Evolutionary conservation across 1,140 invertebrate genomes (phyloP), one percentile per base, ranked within the genome.

Genomic region (Drosophila pectinifera): DNA sequence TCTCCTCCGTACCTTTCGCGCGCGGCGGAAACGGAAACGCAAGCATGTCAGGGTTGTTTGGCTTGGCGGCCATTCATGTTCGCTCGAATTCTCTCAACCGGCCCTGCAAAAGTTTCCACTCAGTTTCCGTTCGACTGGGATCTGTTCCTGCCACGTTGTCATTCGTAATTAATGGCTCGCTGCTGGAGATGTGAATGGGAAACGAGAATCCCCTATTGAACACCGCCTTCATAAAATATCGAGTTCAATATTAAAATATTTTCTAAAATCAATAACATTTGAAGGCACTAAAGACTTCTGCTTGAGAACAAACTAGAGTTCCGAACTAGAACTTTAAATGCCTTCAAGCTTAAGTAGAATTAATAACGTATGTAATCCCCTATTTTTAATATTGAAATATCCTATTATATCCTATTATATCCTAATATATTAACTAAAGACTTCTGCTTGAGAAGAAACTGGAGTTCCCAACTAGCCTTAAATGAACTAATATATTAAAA

Each of bases 11-110:
- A 20, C 28, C 55, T 61, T 57, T 67, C 18, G 43, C 31, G 45
- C 42, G 46, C 31, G 48, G 22, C 81, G 81, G 81, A 85, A 85
- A 85, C 81, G 81, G 81, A 85, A 85, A 80, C 78, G 73, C 81
- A 85, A 53, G 59, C 81, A 85, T 85, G 81, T 85, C 80, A 72
- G 76, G 65, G 61, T 45, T 85, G 81, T 73, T 68, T 65, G 68
- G 73, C 62, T 73, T 61, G 76, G 59, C 77, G 77, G 80, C 67
- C 80, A 79, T 78, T 79, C 58, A 54, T 65, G 73, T 75, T 56
- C 62, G 46, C 36, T 56, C 73, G 63, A 28, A 28, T 55, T 69
- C 49, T 34, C 31, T 16, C 43, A 18, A 13, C 59, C 13, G 61
- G 34, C 70, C n/a, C 34, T 51, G 64, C 42, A 39, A 68, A 63